Evolutionary conservation across 2,113 vertebrate species (phyloP).

Genomic region (Drymodes brunneopygia): DNA sequence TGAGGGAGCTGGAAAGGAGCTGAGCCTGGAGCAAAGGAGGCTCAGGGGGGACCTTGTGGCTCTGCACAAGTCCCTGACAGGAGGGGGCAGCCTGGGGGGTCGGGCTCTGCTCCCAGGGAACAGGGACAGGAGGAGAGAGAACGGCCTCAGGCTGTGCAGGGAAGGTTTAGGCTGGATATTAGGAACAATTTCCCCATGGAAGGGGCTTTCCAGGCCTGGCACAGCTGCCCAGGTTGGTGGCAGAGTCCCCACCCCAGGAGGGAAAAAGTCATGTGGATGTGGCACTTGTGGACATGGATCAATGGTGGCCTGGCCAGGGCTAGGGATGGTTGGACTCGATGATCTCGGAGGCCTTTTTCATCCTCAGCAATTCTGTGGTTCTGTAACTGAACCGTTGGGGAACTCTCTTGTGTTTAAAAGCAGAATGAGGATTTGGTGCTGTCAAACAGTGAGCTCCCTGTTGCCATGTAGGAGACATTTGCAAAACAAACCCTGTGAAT

Average conservation of each 20-base stretch:
- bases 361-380: neutral
- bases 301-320: neutral
- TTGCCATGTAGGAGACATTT: fast-evolving
- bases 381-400: fast-evolving
- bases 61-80: neutral
- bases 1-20: neutral
- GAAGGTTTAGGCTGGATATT: fast-evolving
- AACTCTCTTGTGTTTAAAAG: neutral
- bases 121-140: neutral
- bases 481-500: neutral
- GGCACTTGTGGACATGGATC: fast-evolving
- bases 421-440: neutral
- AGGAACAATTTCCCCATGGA: fast-evolving
- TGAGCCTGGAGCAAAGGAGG: neutral
- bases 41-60: neutral
- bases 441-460: neutral
- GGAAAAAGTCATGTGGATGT: no score
- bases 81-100: neutral
- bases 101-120: neutral
- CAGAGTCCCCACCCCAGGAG: neutral
- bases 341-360: neutral
- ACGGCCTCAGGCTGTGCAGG: neutral
- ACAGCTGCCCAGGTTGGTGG: fast-evolving
- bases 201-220: fast-evolving
- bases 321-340: neutral